A percentile compares a stretch with the other conserved stretches of the same genome.
Conservation (phyloP, 1,140 invertebrate genomes). For the Caenorhabditis remanei region DNA sequence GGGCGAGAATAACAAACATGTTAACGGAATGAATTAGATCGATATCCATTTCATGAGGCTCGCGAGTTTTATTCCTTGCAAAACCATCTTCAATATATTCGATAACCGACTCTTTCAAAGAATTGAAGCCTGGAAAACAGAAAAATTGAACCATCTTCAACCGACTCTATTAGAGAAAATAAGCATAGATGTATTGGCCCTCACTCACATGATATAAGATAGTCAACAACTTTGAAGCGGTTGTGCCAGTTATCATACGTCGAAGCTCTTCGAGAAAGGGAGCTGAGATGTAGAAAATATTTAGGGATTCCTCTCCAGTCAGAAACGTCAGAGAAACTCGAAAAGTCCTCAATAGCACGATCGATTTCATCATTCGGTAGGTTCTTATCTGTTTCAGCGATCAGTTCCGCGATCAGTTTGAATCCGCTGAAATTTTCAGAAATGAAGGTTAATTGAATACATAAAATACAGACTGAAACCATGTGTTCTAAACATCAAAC, state of each 20-base stretch:
- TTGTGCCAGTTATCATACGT: conserved; percentile 15
- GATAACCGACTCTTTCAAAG: neutral
- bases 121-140: neutral
- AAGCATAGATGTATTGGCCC: neutral
- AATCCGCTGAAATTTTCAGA: neutral
- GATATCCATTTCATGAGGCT: neutral
- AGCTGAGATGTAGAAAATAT: neutral
- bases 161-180: neutral
- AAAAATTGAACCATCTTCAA: neutral
- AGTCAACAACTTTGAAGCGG: conserved; percentile 30
- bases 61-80: neutral
- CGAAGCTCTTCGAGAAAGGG: neutral
- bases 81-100: neutral
- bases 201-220: conserved; percentile 30
- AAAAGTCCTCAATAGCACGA: neutral
- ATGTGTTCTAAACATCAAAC: no score
- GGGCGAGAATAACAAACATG: conserved; percentile 18
- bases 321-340: neutral
- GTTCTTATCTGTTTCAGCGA: neutral
- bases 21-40: neutral
- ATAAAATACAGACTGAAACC: no score
- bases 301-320: conserved; percentile 18
- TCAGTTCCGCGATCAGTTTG: neutral
- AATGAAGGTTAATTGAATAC: neutral
- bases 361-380: neutral